Evolutionary conservation across 2,888 invertebrate species (phyloP).

Genomic region (Euzophera pinguis): DNA sequence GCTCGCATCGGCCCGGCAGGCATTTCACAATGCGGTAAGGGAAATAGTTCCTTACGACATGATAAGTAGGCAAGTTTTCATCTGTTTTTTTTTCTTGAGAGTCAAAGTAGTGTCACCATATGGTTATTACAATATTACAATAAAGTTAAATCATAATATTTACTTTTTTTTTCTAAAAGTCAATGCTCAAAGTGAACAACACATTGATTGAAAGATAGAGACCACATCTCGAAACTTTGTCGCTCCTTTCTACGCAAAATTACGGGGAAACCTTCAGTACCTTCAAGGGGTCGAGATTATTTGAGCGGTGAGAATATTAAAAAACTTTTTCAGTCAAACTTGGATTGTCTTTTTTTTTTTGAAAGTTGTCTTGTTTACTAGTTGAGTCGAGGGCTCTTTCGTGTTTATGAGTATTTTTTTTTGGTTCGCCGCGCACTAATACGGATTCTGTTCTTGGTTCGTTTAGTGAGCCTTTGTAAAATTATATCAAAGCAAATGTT

Average conservation of each 20-base stretch:
- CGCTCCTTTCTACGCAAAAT: constrained; percentile 74
- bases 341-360: constrained; percentile 74
- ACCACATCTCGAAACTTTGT: constrained; percentile 60
- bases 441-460: background rate
- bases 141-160: too few species aligned
- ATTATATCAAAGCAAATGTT: background rate
- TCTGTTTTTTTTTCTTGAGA: too few species aligned
- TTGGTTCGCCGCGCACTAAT: background rate
- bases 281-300: constrained; percentile 63
- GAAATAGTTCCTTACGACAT: too few species aligned
- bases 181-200: background rate
- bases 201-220: constrained; percentile 49
- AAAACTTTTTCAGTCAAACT: constrained; percentile 71
- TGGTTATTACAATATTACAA: too few species aligned
- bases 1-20: too few species aligned
- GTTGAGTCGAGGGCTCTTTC: constrained; percentile 26
- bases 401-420: constrained; percentile 30
- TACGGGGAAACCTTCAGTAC: constrained; percentile 54
- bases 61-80: too few species aligned
- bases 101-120: too few species aligned
- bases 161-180: too few species aligned
- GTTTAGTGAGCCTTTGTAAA: constrained; percentile 16
- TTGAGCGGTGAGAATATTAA: constrained; percentile 75
- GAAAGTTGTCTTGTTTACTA: constrained; percentile 62
- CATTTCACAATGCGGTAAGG: too few species aligned